Base-by-base conservation (phyloP, 2,113 vertebrate genomes). In the Cololabis saira region DNA sequence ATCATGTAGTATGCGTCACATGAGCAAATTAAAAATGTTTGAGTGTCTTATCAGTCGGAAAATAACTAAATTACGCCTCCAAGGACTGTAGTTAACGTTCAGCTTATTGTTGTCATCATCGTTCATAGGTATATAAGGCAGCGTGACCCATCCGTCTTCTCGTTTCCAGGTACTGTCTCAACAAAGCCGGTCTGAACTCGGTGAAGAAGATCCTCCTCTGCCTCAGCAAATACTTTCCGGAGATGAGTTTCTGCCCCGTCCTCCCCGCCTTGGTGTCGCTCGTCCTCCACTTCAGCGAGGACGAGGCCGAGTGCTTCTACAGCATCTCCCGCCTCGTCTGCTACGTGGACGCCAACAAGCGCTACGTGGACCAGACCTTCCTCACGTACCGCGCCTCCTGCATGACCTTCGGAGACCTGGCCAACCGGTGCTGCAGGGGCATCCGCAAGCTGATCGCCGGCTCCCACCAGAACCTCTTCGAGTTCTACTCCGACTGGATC, bases 351-450 rank as follows among this genome's bases (percentile, higher is more conserved):
- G 89, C 92, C 13, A 93, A 95, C 61, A 92, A 93, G 77, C 91
- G 85, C 41, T 96, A 95, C 83, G 89, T 95, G 2, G 94, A 96
- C 83, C 93, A 94, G 77, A 95, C 93, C 47, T 96, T 95, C 79
- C 87, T 96, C 57, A 94, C 93, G 24, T 93, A 94, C 74, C 88
- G 91, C 11, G 93, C 95, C 2, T 95, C 95, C 48, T 94, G 94
- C 71, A 95, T 96, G 94, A 95, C 95, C 50, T 96, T 96, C 14
- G 94, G 95, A 5, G 95, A 96, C 78, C 87, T 96, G 30, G 95
- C 95, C 47, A 96, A 93, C 85, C 95, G 92, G 71, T 95, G 94
- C 69, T 96, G 95, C 90, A 88, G 91, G 0, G 93, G 94, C 13
- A 94, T 94, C 19, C 95, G 95, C 27, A 95, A 87, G 61, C 90